Evolutionary conservation across 2,888 invertebrate genomes (phyloP).

Genomic region (Habrosyne pyritoides): DNA sequence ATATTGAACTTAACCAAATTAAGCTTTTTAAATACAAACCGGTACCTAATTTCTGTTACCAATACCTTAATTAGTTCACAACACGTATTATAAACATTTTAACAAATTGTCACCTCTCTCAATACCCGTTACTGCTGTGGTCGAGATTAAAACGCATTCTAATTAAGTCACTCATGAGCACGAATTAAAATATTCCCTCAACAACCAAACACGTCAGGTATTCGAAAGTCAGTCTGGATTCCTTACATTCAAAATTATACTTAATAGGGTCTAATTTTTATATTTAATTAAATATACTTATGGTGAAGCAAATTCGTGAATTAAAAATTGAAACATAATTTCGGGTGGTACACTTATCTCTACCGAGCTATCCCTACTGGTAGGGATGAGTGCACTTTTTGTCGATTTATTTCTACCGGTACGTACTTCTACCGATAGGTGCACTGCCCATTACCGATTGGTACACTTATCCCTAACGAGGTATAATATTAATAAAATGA

Average conservation of each 20-base stretch:
- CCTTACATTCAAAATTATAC: slow-evolving; percentile 9
- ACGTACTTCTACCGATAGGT: too few relatives aligned
- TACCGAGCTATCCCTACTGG: too few relatives aligned
- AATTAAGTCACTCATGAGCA: slow-evolving; percentile 2
- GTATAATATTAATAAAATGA: too few relatives aligned
- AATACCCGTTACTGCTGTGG: not conserved
- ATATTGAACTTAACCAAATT: too few relatives aligned
- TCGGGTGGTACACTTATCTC: too few relatives aligned
- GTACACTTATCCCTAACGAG: too few relatives aligned
- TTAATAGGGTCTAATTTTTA: not conserved
- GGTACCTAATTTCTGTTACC: not conserved
- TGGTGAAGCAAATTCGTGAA: too few relatives aligned
- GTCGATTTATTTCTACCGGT: too few relatives aligned
- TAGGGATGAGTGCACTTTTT: too few relatives aligned
- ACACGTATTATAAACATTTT: slow-evolving; percentile 3
- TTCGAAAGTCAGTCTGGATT: slow-evolving; percentile 6
- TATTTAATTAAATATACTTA: not conserved
- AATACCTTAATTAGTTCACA: not conserved
- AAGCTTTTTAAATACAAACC: too few relatives aligned
- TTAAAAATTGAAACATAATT: too few relatives aligned
- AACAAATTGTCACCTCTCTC: not conserved
- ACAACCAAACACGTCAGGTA: not conserved
- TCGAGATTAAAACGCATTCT: not conserved
- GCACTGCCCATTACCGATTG: too few relatives aligned
- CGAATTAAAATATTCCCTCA: not conserved